phyloP scores from a whole-genome alignment of 2,888 invertebrate genomes.

The Drosophila mimica region DNA sequence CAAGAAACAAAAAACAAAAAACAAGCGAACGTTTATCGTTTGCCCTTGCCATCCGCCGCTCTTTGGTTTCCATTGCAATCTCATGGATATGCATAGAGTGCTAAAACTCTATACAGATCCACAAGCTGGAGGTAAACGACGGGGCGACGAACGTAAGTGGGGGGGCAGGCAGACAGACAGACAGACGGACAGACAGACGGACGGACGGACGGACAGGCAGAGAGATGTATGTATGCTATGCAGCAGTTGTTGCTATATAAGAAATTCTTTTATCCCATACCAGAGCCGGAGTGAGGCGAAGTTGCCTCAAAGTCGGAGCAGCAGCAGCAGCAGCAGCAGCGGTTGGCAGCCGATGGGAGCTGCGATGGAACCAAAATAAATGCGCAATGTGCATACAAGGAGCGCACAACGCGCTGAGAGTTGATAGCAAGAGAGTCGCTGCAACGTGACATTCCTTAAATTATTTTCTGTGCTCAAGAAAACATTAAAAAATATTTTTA shows the following conservation, averaged over 20 bases:
- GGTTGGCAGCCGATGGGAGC: conserved; percentile 19
- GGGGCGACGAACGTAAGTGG: background rate
- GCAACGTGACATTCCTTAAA: conserved; percentile 81
- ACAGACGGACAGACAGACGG: background rate
- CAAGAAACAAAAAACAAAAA: conserved; percentile 8
- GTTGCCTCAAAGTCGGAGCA: conserved; percentile 2
- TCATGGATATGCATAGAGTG: conserved; percentile 71
- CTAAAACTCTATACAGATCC: conserved; percentile 27
- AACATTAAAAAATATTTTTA: conserved; percentile 79
- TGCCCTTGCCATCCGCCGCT: conserved; percentile 46
- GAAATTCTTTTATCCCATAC: conserved; percentile 74
- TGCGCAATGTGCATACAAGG: conserved; percentile 75
- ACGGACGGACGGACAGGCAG: conserved; percentile 31
- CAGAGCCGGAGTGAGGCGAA: conserved; percentile 35
- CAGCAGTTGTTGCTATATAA: conserved; percentile 79
- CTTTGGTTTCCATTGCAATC: conserved; percentile 50
- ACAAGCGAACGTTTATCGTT: conserved; percentile 52
- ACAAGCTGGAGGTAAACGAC: conserved; percentile 1
- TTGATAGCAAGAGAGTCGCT: conserved; percentile 48
- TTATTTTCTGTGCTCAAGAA: conserved; percentile 80
- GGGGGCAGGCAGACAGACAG: background rate
- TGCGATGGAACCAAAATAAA: conserved; percentile 65
- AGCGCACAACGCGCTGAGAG: conserved; percentile 46
- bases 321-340: conserved; percentile 15
- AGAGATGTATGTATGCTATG: conserved; percentile 62